These are phyloP conservation scores for Archocentrus centrarchus DNA, from an alignment of 2,113 vertebrate genomes.

Conservation along the genomic window DNA sequence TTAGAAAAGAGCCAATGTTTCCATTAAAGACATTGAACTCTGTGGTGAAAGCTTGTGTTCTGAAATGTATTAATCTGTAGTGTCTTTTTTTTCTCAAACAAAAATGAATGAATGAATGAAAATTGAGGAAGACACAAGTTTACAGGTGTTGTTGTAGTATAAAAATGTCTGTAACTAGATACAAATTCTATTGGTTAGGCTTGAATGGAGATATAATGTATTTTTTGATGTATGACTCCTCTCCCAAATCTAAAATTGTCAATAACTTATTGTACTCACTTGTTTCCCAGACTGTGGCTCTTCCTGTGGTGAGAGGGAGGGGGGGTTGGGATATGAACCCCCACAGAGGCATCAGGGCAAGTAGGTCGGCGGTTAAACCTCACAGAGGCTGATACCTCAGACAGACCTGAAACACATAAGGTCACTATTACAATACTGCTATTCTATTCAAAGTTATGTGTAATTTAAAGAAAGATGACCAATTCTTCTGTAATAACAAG, in stretches of 20 bases:
- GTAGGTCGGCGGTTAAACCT: slow-evolving; percentile 91
- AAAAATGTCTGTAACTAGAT: too few species aligned
- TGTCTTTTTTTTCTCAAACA: too few species aligned
- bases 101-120: too few species aligned
- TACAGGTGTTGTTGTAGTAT: too few species aligned
- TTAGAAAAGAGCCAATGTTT: too few species aligned
- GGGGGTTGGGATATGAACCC: slow-evolving; percentile 86
- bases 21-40: too few species aligned
- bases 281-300: slow-evolving; percentile 97
- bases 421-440: not conserved
- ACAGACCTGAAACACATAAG: slow-evolving; percentile 82
- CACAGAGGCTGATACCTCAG: slow-evolving; percentile 81
- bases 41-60: too few species aligned
- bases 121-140: too few species aligned
- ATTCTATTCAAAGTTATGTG: not conserved
- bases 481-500: not conserved
- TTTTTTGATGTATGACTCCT: too few species aligned
- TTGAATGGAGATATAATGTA: too few species aligned
- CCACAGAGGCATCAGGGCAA: slow-evolving; percentile 92
- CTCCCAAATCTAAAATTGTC: not conserved
- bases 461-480: not conserved
- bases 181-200: too few species aligned
- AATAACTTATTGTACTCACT: slow-evolving; percentile 80
- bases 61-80: too few species aligned
- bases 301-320: slow-evolving; percentile 94